Evolutionary conservation across 92 coral and sea anemone species (phyloP).

Genomic region (Heliopora coerulea): DNA sequence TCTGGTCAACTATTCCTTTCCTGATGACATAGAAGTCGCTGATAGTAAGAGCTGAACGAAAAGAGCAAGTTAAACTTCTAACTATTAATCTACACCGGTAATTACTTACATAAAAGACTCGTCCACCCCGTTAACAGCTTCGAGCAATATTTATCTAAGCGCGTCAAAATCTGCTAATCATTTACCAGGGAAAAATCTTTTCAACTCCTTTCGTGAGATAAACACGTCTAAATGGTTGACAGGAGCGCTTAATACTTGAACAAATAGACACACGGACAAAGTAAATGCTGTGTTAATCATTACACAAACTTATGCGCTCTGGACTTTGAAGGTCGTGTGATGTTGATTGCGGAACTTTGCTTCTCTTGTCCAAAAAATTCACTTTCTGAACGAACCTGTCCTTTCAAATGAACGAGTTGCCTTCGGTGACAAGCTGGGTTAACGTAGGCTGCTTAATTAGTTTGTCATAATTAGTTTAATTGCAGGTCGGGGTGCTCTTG

Average conservation of each 20-base stretch:
- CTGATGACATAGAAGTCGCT: conserved; percentile 36
- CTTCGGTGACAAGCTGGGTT: conserved; percentile 1
- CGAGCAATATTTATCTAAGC: not conserved
- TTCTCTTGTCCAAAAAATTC: not conserved
- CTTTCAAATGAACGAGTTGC: not conserved
- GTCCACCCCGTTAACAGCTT: not conserved
- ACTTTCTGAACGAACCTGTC: not conserved
- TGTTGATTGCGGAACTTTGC: too few relatives aligned
- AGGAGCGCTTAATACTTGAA: conserved; percentile 10
- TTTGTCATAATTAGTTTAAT: conserved; percentile 43
- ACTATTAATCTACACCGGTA: too few relatives aligned
- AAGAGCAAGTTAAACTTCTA: not conserved
- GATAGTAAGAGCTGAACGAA: conserved; percentile 1
- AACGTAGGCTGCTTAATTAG: conserved; percentile 24
- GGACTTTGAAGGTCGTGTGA: not conserved
- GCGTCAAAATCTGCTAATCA: conserved; percentile 1
- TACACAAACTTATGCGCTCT: not conserved
- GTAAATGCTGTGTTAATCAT: not conserved
- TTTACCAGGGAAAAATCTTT: conserved; percentile 31
- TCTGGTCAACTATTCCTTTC: conserved; percentile 23
- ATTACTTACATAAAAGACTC: not conserved
- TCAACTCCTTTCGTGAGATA: conserved; percentile 34
- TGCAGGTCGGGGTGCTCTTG: conserved; percentile 22
- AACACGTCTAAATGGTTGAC: conserved; percentile 33
- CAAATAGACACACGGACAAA: conserved; percentile 8